Percentiles rank a stretch among this genome's conserved stretches.
Evolutionary conservation across 2,113 vertebrate genomes (phyloP).

Genomic region (Ondatra zibethicus): DNA sequence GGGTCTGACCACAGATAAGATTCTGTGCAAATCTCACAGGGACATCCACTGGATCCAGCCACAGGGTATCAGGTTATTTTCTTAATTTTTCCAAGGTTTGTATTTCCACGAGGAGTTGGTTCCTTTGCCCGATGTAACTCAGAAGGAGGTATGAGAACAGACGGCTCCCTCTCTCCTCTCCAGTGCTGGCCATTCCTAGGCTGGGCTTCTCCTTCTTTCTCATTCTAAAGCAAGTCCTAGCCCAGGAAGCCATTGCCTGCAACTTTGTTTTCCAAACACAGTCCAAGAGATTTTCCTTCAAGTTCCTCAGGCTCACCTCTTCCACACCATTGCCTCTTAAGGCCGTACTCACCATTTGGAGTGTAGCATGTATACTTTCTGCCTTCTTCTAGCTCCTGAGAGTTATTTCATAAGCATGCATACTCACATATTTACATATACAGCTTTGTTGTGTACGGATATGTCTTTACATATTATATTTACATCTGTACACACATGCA

Average conservation of each 20-base stretch:
- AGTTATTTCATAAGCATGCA: neutral
- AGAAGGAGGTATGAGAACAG: neutral
- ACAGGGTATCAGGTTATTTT: neutral
- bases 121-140: neutral
- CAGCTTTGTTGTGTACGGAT: neutral
- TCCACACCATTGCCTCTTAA: neutral
- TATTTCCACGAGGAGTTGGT: neutral
- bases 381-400: neutral
- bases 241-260: neutral
- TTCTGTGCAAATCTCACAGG: neutral
- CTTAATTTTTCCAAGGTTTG: neutral
- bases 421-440: neutral
- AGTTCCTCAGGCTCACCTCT: conserved; percentile 9
- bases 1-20: neutral
- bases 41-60: neutral
- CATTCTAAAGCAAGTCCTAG: neutral
- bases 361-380: neutral
- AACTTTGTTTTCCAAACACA: neutral
- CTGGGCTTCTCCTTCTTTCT: neutral
- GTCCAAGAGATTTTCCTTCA: conserved; percentile 4
- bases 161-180: neutral
- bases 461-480: neutral
- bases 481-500: neutral
- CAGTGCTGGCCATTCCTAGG: neutral
- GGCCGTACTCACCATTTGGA: neutral